Conservation (phyloP, 53 echinoderm and acorn worm genomes). For the Crossaster papposus region DNA sequence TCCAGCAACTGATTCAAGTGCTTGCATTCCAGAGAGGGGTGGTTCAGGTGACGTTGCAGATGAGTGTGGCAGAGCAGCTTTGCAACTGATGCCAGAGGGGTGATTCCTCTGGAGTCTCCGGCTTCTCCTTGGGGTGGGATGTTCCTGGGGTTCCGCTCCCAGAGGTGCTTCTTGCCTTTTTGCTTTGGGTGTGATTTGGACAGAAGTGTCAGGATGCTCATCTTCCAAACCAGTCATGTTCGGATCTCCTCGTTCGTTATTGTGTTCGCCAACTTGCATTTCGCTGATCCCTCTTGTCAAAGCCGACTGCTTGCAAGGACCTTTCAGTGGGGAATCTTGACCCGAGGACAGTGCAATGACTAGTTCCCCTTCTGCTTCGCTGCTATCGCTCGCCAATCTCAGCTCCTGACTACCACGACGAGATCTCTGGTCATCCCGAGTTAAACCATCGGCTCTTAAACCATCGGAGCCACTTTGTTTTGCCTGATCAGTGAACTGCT, state of each 20-base stretch:
- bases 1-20: not conserved
- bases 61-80: not conserved
- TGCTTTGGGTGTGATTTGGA: not conserved
- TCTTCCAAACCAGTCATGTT: not conserved
- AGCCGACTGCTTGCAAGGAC: not conserved
- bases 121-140: slow-evolving; percentile 38
- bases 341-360: slow-evolving; percentile 46
- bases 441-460: too few species aligned
- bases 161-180: not conserved
- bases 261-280: not conserved
- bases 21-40: not conserved
- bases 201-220: not conserved
- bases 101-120: slow-evolving; percentile 17
- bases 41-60: not conserved
- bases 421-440: not conserved
- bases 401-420: not conserved
- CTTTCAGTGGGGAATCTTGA: slow-evolving; percentile 14
- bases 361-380: slow-evolving; percentile 58
- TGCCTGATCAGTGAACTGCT: not conserved
- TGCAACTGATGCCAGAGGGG: not conserved
- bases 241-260: not conserved
- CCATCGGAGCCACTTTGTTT: not conserved
- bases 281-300: not conserved
- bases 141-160: not conserved
- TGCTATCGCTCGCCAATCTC: slow-evolving; percentile 24